These are phyloP conservation scores for Caligus rogercresseyi DNA, from an alignment of 1,140 invertebrate species.

Conservation along the genomic window DNA sequence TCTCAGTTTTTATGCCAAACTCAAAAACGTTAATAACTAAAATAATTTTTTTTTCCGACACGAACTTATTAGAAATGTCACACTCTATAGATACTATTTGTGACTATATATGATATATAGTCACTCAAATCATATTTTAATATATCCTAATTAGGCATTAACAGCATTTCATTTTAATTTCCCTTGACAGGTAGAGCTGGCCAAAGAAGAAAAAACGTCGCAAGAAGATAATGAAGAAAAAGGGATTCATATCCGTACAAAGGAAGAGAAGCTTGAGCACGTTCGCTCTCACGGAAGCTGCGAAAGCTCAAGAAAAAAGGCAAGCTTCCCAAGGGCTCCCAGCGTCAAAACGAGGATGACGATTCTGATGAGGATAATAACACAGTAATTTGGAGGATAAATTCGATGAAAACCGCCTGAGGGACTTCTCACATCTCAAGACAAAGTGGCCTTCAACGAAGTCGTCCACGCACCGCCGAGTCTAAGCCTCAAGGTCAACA, in stretches of 20 bases:
- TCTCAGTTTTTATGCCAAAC: no score
- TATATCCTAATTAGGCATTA: no score
- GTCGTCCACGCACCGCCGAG: constrained; percentile 43
- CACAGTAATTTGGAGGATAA: constrained; percentile 22
- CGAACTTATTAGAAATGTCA: no score
- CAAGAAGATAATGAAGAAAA: constrained; percentile 30
- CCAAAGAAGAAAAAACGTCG: constrained; percentile 25
- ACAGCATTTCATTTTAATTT: constrained; percentile 30
- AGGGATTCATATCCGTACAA: constrained; percentile 31
- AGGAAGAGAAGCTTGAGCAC: constrained; percentile 31
- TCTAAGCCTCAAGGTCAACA: constrained; percentile 33
- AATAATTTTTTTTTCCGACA: no score
- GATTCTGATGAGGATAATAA: constrained; percentile 27
- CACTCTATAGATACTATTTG: no score
- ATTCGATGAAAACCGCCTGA: neutral
- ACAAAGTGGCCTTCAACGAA: constrained; percentile 45
- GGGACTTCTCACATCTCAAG: constrained; percentile 25
- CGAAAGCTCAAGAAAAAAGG: constrained; percentile 24
- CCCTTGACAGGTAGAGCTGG: constrained; percentile 31
- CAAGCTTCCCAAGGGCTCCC: constrained; percentile 16
- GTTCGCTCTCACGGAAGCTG: constrained; percentile 24
- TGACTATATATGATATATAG: no score
- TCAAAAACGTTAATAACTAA: no score
- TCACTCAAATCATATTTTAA: no score
- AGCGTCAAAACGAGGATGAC: constrained; percentile 22